Base-by-base conservation (phyloP, 2,888 invertebrate species). In the Tenodera sinensis region DNA sequence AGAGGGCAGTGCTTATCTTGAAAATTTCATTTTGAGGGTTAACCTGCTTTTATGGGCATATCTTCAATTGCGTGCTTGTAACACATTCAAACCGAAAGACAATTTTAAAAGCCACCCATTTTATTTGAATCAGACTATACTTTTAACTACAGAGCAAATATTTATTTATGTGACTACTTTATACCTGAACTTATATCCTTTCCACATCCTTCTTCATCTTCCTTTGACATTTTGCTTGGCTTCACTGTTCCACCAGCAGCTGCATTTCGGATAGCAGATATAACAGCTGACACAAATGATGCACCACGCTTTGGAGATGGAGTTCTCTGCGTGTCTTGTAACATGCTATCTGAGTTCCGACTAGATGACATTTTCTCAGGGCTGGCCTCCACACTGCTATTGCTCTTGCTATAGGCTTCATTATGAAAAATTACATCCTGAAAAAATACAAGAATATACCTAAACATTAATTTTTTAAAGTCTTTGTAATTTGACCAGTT, bases 391-490 rank as follows among this genome's bases (percentile, higher is more conserved):
- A 95, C 94, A 91, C 96, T 95, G 92, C 96, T 96, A 93, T 96
- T 96, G 92, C 96, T 96, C 92, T 95, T 95, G 92, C 96, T 96
- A 93, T 96, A 96, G 0, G 95, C 96, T 93, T 97, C 97, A 92
- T 97, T 97, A 92, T 97, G 97, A 93, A 96, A 97, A 91, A 97
- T 96, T 89, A 96, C 96, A 92, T 97, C 96, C 96, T 96, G 91
- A 90, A 93, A 90, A 89, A 91, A 54, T 83, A 90, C 88, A 87
- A 47, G 83, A 28, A 47, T 9, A 12, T 47, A 27, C n/a, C 28
- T 82, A 28, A 12, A 42, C 12, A 42, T 42, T 42, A 9, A 42
- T 9, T 42, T 42, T 42, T 9, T 12, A 42, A 42, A 12, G 42
- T 12, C 9, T 42, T 42, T 42, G 12, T 42, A 42, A 42, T 42